These are phyloP conservation scores for Cygnus olor DNA, from an alignment of 2,797 vertebrate genomes.

Conservation along the genomic window DNA sequence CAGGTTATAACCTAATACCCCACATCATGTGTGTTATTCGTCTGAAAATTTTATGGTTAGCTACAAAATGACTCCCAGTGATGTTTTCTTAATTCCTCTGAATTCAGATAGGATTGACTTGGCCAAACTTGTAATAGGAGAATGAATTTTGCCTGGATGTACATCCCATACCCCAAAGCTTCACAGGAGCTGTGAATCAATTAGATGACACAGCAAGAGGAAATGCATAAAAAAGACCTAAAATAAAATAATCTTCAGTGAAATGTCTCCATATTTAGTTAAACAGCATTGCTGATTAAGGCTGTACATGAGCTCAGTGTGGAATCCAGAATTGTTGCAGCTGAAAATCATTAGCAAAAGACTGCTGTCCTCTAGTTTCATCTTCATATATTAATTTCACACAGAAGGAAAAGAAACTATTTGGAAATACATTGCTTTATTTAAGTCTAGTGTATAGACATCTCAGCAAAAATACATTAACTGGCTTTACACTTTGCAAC, in stretches of 20 bases:
- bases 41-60: background rate
- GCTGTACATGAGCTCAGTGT: conserved; percentile 41
- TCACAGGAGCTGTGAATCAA: conserved; percentile 45
- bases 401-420: conserved; percentile 22
- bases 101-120: background rate
- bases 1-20: background rate
- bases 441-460: background rate
- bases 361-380: conserved; percentile 59
- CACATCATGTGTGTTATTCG: background rate
- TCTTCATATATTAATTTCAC: conserved; percentile 48
- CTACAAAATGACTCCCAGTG: background rate
- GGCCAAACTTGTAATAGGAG: background rate
- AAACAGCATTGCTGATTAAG: conserved; percentile 57
- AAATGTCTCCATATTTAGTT: conserved; percentile 63
- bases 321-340: conserved; percentile 56
- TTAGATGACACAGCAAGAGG: conserved; percentile 62
- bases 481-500: background rate
- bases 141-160: background rate
- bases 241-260: conserved; percentile 64
- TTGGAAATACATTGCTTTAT: conserved; percentile 29
- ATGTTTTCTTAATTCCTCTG: background rate
- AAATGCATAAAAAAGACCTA: conserved; percentile 43
- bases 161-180: background rate
- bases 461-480: conserved; percentile 34
- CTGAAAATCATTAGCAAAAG: conserved; percentile 64